Conservation (phyloP, 2,797 vertebrate genomes). For the Cuniculus paca region DNA sequence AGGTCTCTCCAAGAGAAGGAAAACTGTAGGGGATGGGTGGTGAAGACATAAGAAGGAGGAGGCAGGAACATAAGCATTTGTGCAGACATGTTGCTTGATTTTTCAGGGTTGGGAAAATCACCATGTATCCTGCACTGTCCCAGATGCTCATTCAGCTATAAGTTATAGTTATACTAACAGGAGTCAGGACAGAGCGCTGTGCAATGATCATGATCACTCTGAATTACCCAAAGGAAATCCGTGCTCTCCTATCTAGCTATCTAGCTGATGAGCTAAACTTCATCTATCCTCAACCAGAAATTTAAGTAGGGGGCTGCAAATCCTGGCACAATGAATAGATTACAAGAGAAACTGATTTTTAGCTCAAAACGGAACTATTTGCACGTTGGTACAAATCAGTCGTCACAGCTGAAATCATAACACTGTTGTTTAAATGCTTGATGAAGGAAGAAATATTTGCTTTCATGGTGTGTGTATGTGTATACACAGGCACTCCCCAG, state of each 20-base stretch:
- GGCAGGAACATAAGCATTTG: not conserved
- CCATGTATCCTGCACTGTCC: constrained; percentile 25
- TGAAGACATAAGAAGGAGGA: not conserved
- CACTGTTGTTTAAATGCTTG: not conserved
- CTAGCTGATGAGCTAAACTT: not conserved
- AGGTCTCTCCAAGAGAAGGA: not conserved
- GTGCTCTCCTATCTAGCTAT: not conserved
- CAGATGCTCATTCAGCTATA: constrained; percentile 63
- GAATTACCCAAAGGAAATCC: constrained; percentile 7
- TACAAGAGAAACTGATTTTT: not conserved
- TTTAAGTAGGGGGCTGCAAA: not conserved
- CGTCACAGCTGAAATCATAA: not conserved
- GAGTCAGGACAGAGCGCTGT: constrained; percentile 35
- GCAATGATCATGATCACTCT: not conserved
- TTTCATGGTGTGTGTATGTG: not conserved
- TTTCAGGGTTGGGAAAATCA: constrained; percentile 29
- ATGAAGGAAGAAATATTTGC: not conserved
- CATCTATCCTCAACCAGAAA: not conserved
- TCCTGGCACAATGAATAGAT: not conserved
- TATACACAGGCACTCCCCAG: not conserved
- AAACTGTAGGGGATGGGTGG: not conserved
- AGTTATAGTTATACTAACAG: constrained; percentile 51
- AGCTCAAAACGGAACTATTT: not conserved
- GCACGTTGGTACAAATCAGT: not conserved
- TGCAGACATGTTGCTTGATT: not conserved